Conservation (phyloP, 2,113 vertebrate genomes). For the Stigmatopora argus region DNA sequence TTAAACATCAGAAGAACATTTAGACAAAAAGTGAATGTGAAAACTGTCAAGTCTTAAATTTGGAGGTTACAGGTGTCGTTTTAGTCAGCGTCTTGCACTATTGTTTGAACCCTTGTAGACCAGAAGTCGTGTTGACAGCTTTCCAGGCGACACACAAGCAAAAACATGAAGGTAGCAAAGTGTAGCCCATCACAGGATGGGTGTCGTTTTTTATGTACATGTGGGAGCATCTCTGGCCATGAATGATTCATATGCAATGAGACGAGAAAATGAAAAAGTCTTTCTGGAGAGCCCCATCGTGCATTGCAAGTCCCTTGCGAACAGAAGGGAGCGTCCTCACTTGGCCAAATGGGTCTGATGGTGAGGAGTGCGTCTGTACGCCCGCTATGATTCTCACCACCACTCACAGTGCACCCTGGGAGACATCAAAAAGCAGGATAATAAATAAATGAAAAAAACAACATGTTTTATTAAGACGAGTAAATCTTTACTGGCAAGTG, state of each 20-base stretch:
- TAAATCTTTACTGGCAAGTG: constrained; percentile 37
- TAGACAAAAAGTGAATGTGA: neutral
- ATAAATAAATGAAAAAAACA: constrained; percentile 71
- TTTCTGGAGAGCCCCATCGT: constrained; percentile 40
- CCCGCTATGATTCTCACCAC: constrained; percentile 46
- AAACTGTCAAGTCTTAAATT: neutral
- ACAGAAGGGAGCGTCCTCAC: constrained; percentile 49
- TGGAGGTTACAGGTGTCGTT: neutral
- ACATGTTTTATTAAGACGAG: constrained; percentile 68
- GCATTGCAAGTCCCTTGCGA: constrained; percentile 25
- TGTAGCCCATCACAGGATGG: constrained; percentile 43
- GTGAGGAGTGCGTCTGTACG: constrained; percentile 39
- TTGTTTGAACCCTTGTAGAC: constrained; percentile 16
- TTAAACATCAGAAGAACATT: too few relatives aligned
- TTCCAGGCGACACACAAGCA: constrained; percentile 36
- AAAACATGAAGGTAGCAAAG: constrained; percentile 65
- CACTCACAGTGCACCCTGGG: constrained; percentile 39
- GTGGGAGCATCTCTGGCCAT: constrained; percentile 59
- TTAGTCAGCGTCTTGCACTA: constrained; percentile 7
- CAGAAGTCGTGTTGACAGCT: constrained; percentile 35
- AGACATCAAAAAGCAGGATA: constrained; percentile 62
- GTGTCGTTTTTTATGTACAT: constrained; percentile 64
- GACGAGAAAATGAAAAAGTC: constrained; percentile 54
- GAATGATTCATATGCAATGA: constrained; percentile 65
- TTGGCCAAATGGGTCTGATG: constrained; percentile 62